Evolutionary conservation across 2,797 vertebrate species (phyloP), one percentile per base, ranked within the genome.

Genomic region (Melanotaenia trifasciata): DNA sequence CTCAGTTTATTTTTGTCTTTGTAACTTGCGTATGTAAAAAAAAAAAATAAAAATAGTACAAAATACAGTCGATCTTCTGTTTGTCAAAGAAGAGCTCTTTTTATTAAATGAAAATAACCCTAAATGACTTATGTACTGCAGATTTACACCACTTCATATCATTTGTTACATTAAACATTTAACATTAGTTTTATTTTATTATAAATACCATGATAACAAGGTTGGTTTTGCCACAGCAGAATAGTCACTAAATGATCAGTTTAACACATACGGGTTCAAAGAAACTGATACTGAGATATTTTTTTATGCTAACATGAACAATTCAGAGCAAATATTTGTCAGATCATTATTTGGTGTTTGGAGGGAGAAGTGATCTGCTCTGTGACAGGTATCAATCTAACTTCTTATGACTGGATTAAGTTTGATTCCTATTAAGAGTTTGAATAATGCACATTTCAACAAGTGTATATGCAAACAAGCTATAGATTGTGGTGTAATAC

Each of bases 1-100:
- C 57, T 78, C 33, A 11, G 2, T 76, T 71, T 67, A 64, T 54
- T 65, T 61, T 72, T 79, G n/a, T 83, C 5, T 72, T 0, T 87
- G 40, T 81, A 59, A 66, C 22, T 67, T 56, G n/a, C 36, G 60
- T 71, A 74, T 76, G 53, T 1, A 58, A 64, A 58, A 90, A 83
- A 58, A 64, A 58, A 90, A 83, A 24, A 45, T n/a, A 32, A n/a
- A 61, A 6, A 74, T 57, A 69, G 47, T 59, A 64, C n/a, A 66
- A 64, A 84, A 78, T 45, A 38, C 18, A 22, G 1, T 53, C 16
- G n/a, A 1, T 38, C 3, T 1, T 36, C 11, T 13, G 22, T 51
- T 51, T 22, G 20, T 16, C 5, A 20, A 7, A 43, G 4, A 20
- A 20, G 2, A 9, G 1, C 20, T 7, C 2, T 47, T n/a, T n/a